A percentile compares a stretch with the other conserved stretches of the same genome.
Conservation (phyloP, 1,140 invertebrate species). For the Araneus ventricosus region DNA sequence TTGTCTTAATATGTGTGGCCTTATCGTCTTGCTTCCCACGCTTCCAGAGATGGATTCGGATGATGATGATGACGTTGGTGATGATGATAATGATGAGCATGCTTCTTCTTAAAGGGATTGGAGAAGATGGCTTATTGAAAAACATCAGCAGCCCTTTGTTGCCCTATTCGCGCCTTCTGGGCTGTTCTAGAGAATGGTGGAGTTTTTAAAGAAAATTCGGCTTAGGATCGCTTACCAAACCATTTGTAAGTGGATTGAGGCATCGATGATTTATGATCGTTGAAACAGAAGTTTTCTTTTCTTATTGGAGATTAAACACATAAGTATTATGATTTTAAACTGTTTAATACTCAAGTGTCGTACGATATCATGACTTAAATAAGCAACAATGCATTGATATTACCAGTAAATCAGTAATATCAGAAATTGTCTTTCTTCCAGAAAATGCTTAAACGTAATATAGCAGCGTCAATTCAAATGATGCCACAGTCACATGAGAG, state of each 20-base stretch:
- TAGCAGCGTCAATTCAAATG: no score
- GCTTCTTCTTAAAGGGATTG: not conserved
- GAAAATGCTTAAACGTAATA: no score
- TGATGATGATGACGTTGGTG: conserved; percentile 39
- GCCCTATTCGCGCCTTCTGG: not conserved
- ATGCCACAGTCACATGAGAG: no score
- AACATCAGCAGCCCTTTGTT: conserved; percentile 35
- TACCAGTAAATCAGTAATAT: no score
- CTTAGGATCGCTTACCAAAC: not conserved
- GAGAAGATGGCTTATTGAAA: conserved; percentile 45
- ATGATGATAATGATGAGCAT: conserved; percentile 45
- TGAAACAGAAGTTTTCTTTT: not conserved
- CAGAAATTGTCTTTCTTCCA: no score
- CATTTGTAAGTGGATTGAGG: not conserved
- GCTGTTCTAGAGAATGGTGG: not conserved
- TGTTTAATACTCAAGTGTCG: no score
- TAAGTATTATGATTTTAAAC: no score
- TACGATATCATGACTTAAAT: no score
- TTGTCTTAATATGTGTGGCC: conserved; percentile 49
- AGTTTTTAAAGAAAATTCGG: not conserved
- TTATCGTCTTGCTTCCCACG: conserved; percentile 56
- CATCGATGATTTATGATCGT: not conserved
- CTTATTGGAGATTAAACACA: no score
- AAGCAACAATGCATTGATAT: no score
- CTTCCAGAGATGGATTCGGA: not conserved